Conservation (phyloP, 2,113 vertebrate species). For the Nothoprocta pentlandii region DNA sequence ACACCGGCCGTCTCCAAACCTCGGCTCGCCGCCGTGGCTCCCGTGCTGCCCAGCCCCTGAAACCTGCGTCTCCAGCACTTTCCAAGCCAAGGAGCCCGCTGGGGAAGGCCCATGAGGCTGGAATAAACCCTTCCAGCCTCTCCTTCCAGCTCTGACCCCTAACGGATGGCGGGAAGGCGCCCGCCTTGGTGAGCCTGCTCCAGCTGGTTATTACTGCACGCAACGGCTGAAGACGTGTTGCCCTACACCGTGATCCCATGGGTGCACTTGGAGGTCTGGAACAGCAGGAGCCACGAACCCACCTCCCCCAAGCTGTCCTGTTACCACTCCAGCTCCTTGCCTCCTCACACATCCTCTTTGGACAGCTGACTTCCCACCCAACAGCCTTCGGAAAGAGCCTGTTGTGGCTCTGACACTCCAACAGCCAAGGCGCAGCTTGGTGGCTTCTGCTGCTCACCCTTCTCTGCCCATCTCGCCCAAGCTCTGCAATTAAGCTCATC, state of each 20-base stretch:
- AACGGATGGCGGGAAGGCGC: rapidly evolving
- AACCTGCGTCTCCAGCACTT: not conserved
- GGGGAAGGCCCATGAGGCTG: not conserved
- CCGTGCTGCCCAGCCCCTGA: not conserved
- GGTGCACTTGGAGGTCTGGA: rapidly evolving
- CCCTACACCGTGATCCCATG: not conserved
- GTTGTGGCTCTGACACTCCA: not conserved
- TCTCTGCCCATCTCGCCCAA: not conserved
- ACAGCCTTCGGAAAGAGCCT: not conserved
- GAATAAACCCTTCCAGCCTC: not conserved
- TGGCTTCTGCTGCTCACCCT: not conserved
- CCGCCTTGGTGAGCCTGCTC: not conserved
- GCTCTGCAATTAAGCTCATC: not conserved
- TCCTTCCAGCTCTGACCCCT: not conserved
- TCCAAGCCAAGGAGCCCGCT: not conserved
- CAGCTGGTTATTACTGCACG: rapidly evolving
- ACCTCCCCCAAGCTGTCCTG: not conserved
- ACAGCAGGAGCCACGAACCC: not conserved
- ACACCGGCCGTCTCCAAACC: not conserved
- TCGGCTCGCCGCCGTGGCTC: not conserved
- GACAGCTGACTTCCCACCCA: not conserved
- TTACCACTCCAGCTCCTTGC: not conserved
- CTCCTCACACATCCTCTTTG: not conserved
- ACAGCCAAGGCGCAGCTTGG: not conserved
- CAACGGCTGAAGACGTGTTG: rapidly evolving